Percentiles rank a stretch among this genome's conserved stretches.
phyloP scores from a whole-genome alignment of 2,113 vertebrate species.

The Pycnonotus jocosus region DNA sequence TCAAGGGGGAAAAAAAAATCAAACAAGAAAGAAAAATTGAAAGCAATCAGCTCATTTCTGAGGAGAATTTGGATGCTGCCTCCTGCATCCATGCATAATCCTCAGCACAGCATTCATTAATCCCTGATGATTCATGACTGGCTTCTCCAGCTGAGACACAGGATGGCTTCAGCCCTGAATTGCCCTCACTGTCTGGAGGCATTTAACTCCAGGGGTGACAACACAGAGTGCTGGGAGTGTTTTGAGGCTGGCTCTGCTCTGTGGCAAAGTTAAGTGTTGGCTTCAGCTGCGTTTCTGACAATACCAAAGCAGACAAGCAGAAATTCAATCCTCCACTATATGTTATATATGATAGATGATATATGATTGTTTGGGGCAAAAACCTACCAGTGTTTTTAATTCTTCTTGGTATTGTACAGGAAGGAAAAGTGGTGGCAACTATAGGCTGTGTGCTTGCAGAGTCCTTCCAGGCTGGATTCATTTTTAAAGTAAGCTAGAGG shows the following conservation, averaged over 20 bases:
- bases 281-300: background rate
- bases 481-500: background rate
- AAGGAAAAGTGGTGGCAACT: background rate
- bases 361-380: background rate
- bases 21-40: background rate
- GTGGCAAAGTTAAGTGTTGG: background rate
- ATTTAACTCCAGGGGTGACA: background rate
- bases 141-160: background rate
- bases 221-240: background rate
- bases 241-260: background rate
- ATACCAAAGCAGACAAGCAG: background rate
- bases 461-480: background rate
- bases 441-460: background rate
- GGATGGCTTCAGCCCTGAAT: background rate
- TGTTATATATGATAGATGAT: background rate
- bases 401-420: background rate
- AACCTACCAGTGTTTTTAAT: background rate
- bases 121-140: slow-evolving; percentile 15
- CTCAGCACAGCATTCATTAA: slow-evolving; percentile 19
- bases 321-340: background rate
- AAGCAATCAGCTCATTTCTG: slow-evolving; percentile 33
- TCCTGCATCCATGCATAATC: background rate
- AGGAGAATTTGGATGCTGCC: background rate
- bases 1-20: background rate
- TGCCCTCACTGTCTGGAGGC: background rate